A percentile compares a stretch with the other conserved stretches of the same genome.
These are phyloP conservation scores for Agapornis roseicollis DNA, from an alignment of 2,113 vertebrate genomes.

Conservation along the genomic window DNA sequence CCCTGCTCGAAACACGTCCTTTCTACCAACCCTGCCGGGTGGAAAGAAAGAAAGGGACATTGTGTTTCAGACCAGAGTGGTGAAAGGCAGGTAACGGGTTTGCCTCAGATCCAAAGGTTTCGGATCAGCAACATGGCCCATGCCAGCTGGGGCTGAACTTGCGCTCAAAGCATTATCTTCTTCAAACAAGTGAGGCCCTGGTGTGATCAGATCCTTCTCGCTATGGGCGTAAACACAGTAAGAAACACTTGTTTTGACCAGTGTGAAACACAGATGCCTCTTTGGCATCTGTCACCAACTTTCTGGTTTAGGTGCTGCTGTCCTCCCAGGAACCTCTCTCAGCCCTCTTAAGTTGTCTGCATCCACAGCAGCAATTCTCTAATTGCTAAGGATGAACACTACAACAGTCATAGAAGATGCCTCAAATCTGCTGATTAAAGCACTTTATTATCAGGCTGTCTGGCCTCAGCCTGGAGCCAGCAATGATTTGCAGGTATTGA, in stretches of 20 bases:
- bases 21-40: not conserved
- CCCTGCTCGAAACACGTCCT: not conserved
- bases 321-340: not conserved
- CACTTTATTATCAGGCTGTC: not conserved
- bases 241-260: not conserved
- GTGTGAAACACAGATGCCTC: not conserved
- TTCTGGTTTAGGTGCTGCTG: not conserved
- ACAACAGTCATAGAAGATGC: not conserved
- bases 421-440: not conserved
- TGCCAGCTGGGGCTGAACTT: rapidly evolving
- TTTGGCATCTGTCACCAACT: not conserved
- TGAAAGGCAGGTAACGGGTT: not conserved
- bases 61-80: not conserved
- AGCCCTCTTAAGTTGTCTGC: not conserved
- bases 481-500: not conserved
- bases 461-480: not conserved
- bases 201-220: not conserved
- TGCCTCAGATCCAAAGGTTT: not conserved
- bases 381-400: not conserved
- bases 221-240: rapidly evolving
- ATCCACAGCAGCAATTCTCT: rapidly evolving
- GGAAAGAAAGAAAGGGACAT: not conserved
- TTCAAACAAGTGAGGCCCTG: not conserved
- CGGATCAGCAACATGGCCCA: not conserved
- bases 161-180: rapidly evolving